Evolutionary conservation across 2,888 invertebrate genomes (phyloP).

Genomic region (Nowickia ferox): DNA sequence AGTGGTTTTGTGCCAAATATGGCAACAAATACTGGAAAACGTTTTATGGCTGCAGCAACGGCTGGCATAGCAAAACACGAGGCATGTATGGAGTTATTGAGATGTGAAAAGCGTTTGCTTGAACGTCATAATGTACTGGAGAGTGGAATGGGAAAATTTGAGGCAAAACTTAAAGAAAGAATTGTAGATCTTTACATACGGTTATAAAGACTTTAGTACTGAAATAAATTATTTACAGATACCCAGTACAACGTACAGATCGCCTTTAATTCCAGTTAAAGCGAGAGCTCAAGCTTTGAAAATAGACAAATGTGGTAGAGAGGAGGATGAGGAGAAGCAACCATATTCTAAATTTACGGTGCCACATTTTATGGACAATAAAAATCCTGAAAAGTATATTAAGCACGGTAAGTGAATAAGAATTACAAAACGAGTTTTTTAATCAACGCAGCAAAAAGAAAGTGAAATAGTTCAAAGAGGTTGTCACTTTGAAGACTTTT

Average conservation of each 20-base stretch:
- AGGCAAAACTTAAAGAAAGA: slow-evolving; percentile 79
- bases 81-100: slow-evolving; percentile 85
- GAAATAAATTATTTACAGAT: slow-evolving; percentile 83
- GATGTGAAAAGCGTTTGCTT: slow-evolving; percentile 83
- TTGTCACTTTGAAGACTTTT: no score
- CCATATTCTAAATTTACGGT: slow-evolving; percentile 80
- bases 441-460: no score
- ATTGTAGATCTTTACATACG: slow-evolving; percentile 70
- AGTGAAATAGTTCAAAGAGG: no score
- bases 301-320: slow-evolving; percentile 84
- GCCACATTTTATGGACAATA: slow-evolving; percentile 81
- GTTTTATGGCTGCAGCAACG: slow-evolving; percentile 88
- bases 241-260: slow-evolving; percentile 87
- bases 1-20: slow-evolving; percentile 87
- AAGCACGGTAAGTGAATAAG: slow-evolving; percentile 76
- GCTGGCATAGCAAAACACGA: slow-evolving; percentile 90
- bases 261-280: slow-evolving; percentile 87
- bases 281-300: slow-evolving; percentile 88
- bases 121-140: slow-evolving; percentile 78
- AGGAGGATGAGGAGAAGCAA: slow-evolving; percentile 79
- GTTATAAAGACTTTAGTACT: neutral
- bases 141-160: slow-evolving; percentile 76
- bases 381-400: slow-evolving; percentile 80
- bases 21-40: slow-evolving; percentile 87
- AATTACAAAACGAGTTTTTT: no score